A percentile compares a stretch with the other conserved stretches of the same genome.
Conservation (phyloP, 2,888 invertebrate species). For the Muschampia plurimacula region DNA sequence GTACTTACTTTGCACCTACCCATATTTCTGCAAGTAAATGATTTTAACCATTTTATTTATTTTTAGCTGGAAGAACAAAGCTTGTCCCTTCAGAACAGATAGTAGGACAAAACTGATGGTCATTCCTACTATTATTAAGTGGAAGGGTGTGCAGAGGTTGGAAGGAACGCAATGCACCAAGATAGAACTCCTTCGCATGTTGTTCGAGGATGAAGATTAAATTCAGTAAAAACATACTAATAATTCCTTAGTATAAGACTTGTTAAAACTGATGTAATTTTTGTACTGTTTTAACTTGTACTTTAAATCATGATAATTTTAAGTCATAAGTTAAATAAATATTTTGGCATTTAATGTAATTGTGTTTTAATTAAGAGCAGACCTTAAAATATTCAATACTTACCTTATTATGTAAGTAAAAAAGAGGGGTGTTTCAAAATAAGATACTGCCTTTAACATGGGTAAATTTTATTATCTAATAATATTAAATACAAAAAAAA, state of each 20-base stretch:
- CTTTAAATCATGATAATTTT: constrained; percentile 4
- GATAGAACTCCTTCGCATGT: constrained; percentile 90
- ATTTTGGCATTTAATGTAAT: constrained; percentile 21
- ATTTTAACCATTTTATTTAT: constrained; percentile 5
- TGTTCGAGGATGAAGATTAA: constrained; percentile 90
- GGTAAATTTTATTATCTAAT: not conserved
- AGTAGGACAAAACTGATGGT: constrained; percentile 89
- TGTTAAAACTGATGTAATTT: not conserved
- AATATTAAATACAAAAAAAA: not conserved
- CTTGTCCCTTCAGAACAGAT: constrained; percentile 93
- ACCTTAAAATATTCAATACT: not conserved
- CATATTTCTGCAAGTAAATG: not conserved
- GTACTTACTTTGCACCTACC: too few species aligned
- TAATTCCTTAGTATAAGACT: not conserved
- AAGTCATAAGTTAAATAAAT: constrained; percentile 19
- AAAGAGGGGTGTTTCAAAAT: not conserved
- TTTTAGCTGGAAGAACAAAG: constrained; percentile 93
- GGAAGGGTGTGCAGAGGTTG: constrained; percentile 91
- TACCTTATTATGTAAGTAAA: not conserved
- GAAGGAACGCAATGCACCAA: constrained; percentile 92
- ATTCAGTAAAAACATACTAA: not conserved
- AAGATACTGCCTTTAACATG: not conserved
- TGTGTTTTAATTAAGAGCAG: not conserved
- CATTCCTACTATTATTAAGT: constrained; percentile 92
- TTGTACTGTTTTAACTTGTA: not conserved